Conservation (phyloP, 1,140 invertebrate genomes). For the Ganaspis sp. region DNA sequence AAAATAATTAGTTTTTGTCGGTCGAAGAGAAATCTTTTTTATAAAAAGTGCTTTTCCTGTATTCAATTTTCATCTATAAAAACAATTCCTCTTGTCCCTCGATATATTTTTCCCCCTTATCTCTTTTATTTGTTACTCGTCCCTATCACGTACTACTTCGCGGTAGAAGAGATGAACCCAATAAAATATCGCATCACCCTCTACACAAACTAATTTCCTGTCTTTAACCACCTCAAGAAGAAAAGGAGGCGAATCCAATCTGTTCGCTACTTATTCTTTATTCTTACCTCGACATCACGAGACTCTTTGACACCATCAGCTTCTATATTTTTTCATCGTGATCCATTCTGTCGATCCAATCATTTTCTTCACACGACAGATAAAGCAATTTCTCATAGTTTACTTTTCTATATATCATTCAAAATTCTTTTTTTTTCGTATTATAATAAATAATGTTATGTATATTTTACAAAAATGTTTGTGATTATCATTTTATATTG, state of each 20-base stretch:
- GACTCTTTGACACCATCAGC: background rate
- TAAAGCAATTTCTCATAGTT: background rate
- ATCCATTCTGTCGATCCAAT: background rate
- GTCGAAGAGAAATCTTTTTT: background rate
- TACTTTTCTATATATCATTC: background rate
- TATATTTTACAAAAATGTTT: too few species aligned
- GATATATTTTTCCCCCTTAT: background rate
- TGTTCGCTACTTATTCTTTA: constrained; percentile 27
- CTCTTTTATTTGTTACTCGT: constrained; percentile 4
- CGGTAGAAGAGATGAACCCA: constrained; percentile 31
- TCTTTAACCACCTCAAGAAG: constrained; percentile 34
- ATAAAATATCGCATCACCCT: constrained; percentile 41
- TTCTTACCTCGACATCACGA: background rate
- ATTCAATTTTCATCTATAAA: constrained; percentile 24
- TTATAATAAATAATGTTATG: too few species aligned
- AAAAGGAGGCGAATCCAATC: constrained; percentile 10
- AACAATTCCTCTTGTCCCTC: background rate
- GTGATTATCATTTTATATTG: too few species aligned
- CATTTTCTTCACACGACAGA: background rate
- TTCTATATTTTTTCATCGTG: background rate
- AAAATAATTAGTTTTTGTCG: background rate
- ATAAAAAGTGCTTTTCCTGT: background rate
- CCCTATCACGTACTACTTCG: constrained; percentile 17
- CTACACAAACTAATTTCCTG: constrained; percentile 51
- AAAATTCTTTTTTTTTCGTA: too few species aligned